A percentile compares a stretch with the other conserved stretches of the same genome.
Conservation (phyloP, 2,888 invertebrate species). For the Sesia apiformis region DNA sequence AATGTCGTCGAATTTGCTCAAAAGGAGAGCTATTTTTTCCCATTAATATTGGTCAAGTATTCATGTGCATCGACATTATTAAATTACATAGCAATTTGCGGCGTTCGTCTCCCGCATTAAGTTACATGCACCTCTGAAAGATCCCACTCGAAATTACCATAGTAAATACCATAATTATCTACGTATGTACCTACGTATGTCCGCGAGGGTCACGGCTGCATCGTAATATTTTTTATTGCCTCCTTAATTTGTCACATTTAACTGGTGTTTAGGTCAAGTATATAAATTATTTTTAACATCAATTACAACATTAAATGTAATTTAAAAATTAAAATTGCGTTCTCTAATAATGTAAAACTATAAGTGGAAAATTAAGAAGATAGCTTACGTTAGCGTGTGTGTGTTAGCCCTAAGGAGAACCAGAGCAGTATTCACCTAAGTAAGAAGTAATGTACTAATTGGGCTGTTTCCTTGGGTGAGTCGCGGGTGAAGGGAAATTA, state of each 20-base stretch:
- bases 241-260: conserved; percentile 18
- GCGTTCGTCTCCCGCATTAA: conserved; percentile 15
- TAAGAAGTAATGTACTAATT: conserved; percentile 60
- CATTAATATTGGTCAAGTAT: conserved; percentile 15
- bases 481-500: conserved; percentile 60
- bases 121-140: conserved; percentile 22
- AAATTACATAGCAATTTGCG: conserved; percentile 29
- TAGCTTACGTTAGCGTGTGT: background rate
- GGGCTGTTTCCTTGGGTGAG: conserved; percentile 46
- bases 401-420: background rate
- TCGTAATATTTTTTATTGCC: conserved; percentile 15
- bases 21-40: conserved; percentile 11
- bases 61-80: conserved; percentile 23
- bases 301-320: no score
- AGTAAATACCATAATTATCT: conserved; percentile 32
- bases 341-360: no score
- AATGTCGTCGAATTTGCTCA: conserved; percentile 22
- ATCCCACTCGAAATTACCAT: conserved; percentile 26
- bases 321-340: no score
- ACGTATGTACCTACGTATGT: conserved; percentile 6
- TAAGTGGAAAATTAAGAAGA: no score
- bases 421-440: conserved; percentile 9
- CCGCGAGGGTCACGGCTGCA: conserved; percentile 21
- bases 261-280: conserved; percentile 3
- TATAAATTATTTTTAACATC: background rate